Evolutionary conservation across 2,888 invertebrate genomes (phyloP), one percentile per base, ranked within the genome.

Genomic region (Prenolepis imparis): DNA sequence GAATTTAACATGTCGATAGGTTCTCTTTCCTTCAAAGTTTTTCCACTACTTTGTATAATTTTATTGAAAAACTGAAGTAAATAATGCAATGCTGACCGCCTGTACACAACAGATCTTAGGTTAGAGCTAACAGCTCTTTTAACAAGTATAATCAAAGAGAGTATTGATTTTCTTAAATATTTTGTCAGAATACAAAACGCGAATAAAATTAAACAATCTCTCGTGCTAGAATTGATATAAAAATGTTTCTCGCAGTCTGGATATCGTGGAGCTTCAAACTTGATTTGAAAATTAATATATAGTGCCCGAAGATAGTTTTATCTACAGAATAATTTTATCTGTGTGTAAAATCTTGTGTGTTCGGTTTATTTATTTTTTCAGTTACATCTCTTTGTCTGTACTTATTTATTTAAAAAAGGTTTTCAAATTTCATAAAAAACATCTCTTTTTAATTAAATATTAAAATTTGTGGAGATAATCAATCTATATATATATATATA

Each of bases 1-100:
- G 75, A 52, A 18, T 75, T 8, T 36, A 75, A 66, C 75, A 75
- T 66, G 24, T 18, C 6, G 3, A 6, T 2, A 11, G 5, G n/a
- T 52, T n/a, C 8, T 18, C 6, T 15, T 24, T 8, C 18, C 70
- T 72, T 36, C 11, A 39, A 55, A 15, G 8, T 57, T 57, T 72
- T 24, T 24, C 39, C 11, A 36, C n/a, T 52, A 52, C 8, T 52
- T 52, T n/a, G n/a, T n/a, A n/a, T 15, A 72, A 36, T 1, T 36
- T 32, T 18, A n/a, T 70, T 55, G 21, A 70, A 52, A 52, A 55
- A 3, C 1, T 52, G n/a, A 18, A 52, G 21, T 15, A 2, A 36
- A 21, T 36, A 55, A 70, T 36, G 36, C 15, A 36, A 4, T 32
- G 12, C n/a, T 28, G 18, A 48, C 6, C 0, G 3, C n/a, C 15